A percentile compares a stretch with the other conserved stretches of the same genome.
These are phyloP conservation scores for Drosophila mauritiana DNA, from an alignment of 1,140 invertebrate species.

Conservation along the genomic window DNA sequence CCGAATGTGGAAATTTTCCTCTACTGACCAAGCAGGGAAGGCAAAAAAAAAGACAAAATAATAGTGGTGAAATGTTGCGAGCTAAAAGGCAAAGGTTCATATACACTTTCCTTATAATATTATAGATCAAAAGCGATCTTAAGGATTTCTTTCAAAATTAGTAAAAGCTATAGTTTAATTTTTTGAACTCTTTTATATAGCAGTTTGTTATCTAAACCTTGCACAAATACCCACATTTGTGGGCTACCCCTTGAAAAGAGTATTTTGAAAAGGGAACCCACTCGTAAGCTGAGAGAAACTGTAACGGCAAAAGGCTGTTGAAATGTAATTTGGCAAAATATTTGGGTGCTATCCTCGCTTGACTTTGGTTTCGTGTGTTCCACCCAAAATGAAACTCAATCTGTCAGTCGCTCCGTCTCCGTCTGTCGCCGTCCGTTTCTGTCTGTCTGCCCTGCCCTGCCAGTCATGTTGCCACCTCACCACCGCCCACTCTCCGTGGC, in stretches of 20 bases:
- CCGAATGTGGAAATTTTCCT: conserved; percentile 78
- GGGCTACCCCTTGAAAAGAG: conserved; percentile 11
- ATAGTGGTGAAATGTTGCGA: conserved; percentile 12
- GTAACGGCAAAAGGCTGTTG: conserved; percentile 71
- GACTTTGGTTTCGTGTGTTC: conserved; percentile 65
- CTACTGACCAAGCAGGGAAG: conserved; percentile 41
- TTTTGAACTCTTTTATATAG: too few relatives aligned
- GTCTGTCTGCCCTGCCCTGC: conserved; percentile 31
- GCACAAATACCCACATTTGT: neutral
- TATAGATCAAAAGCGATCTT: neutral
- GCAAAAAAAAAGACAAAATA: conserved; percentile 31
- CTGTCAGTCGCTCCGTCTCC: conserved; percentile 61
- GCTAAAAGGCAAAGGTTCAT: neutral
- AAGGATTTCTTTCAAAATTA: too few relatives aligned
- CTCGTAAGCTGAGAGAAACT: conserved; percentile 29
- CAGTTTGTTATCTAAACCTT: too few relatives aligned
- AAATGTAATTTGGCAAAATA: conserved; percentile 82
- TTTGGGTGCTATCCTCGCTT: conserved; percentile 66
- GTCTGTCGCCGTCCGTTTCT: conserved; percentile 31
- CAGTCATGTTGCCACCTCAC: conserved; percentile 49
- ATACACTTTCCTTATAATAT: conserved; percentile 8
- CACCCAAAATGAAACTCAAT: conserved; percentile 79
- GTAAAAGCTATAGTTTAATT: too few relatives aligned
- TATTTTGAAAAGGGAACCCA: conserved; percentile 13
- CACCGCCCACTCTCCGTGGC: neutral